A percentile compares a stretch with the other conserved stretches of the same genome.
Evolutionary conservation across 2,888 invertebrate species (phyloP).

Genomic region (Conchocele bisecta): DNA sequence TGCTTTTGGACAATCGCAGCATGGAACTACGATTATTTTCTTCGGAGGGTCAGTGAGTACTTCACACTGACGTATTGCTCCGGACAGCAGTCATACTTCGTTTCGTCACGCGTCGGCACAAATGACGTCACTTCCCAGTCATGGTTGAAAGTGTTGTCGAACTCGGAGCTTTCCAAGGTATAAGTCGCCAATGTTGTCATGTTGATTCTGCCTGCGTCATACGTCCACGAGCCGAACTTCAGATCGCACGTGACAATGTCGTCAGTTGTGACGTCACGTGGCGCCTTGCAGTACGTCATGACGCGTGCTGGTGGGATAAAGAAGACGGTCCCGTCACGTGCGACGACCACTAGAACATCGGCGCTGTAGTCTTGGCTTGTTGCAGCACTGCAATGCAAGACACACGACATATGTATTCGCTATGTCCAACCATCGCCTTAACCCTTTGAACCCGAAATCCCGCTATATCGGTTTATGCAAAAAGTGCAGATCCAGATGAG

Average conservation of each 20-base stretch:
- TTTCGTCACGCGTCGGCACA: slow-evolving; percentile 19
- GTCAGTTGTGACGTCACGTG: neutral
- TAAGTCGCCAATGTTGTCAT: neutral
- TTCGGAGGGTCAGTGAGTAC: too few species aligned
- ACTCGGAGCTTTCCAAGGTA: neutral
- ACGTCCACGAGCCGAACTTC: slow-evolving; percentile 51
- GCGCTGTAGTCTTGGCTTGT: slow-evolving; percentile 17
- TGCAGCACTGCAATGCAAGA: slow-evolving; percentile 28
- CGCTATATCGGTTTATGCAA: too few species aligned
- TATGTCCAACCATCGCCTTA: too few species aligned
- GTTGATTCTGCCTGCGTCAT: slow-evolving; percentile 31
- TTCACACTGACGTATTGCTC: slow-evolving; percentile 39
- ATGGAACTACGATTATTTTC: too few species aligned
- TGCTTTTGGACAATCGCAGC: too few species aligned
- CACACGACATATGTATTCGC: too few species aligned
- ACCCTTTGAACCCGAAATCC: too few species aligned
- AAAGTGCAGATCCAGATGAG: too few species aligned
- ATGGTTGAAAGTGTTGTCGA: slow-evolving; percentile 34
- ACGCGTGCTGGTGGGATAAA: slow-evolving; percentile 27
- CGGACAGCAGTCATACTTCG: slow-evolving; percentile 13
- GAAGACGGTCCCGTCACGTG: slow-evolving; percentile 38
- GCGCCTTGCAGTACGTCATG: slow-evolving; percentile 30
- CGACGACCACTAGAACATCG: slow-evolving; percentile 33
- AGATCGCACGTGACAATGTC: slow-evolving; percentile 28
- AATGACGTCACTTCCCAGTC: slow-evolving; percentile 25